Evolutionary conservation across 2,888 invertebrate genomes (phyloP).

Genomic region (Chymomyza procnemis): DNA sequence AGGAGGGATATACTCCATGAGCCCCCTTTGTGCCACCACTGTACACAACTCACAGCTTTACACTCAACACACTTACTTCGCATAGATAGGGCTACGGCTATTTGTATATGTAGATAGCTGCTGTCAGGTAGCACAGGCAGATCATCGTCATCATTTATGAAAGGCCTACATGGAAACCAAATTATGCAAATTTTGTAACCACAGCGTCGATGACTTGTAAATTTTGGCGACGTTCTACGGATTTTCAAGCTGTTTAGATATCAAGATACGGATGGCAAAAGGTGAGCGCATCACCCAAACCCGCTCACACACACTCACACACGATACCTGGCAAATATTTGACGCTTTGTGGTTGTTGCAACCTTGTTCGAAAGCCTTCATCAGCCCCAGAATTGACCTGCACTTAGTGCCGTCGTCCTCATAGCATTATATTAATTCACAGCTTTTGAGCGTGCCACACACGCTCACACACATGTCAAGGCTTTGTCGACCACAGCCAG

Average conservation of each 20-base stretch:
- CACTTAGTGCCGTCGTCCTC: not conserved
- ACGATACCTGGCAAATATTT: slow-evolving; percentile 57
- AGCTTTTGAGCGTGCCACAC: slow-evolving; percentile 17
- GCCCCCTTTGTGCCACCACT: not conserved
- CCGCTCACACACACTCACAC: not conserved
- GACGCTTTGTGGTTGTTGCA: slow-evolving; percentile 18
- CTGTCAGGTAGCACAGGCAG: slow-evolving; percentile 14
- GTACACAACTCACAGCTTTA: not conserved
- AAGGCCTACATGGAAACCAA: slow-evolving; percentile 64
- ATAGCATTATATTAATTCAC: slow-evolving; percentile 45
- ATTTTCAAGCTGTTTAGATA: slow-evolving; percentile 50
- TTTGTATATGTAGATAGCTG: not conserved
- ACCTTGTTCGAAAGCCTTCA: slow-evolving; percentile 18
- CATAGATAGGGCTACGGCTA: not conserved
- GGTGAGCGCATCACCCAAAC: slow-evolving; percentile 37
- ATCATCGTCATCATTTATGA: slow-evolving; percentile 61
- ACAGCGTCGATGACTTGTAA: slow-evolving; percentile 71
- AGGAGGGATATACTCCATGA: too few relatives aligned
- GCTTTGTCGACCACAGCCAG: slow-evolving; percentile 47
- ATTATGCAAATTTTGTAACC: slow-evolving; percentile 66
- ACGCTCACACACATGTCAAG: too few relatives aligned
- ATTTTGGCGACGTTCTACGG: slow-evolving; percentile 44
- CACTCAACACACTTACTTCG: not conserved
- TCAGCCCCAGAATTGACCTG: not conserved
- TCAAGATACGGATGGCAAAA: slow-evolving; percentile 56